Base-by-base conservation (phyloP, 2,888 invertebrate species). In the Epirrhoe alternata region DNA sequence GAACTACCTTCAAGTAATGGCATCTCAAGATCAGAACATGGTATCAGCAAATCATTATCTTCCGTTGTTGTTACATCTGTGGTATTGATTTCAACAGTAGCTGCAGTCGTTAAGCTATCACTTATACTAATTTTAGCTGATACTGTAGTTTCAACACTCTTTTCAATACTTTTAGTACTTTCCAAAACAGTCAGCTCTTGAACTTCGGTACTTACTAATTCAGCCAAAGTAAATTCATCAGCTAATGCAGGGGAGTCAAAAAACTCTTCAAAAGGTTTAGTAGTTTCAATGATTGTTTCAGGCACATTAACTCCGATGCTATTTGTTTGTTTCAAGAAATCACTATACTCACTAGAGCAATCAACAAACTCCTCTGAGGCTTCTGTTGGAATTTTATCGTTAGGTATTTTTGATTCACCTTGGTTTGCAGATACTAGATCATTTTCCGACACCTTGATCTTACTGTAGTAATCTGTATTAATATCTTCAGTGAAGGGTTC, bases 171-270 rank as follows among this genome's bases (percentile, higher is more conserved):
- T 51, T 50, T 38, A 7, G 30, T 49, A 61, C 63, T 5, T 17
- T 69, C 60, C 35, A 69, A 35, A n/a, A 52, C 24, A 31, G 14
- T 67, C 50, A 49, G 31, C 47, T 68, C 65, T 35, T n/a, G 1
- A 6, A 58, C 49, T 64, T 66, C 57, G 5, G 59, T 14, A 24
- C 64, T 55, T 42, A 50, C 6, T 56, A 61, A 56, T 7, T 64
- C 59, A 17, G 45, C 24, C n/a, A 56, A 38, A 24, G 35, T 38
- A 12, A 68, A 14, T 24, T 42, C 5, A 49, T 68, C 66, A 33
- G 60, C 54, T 16, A 45, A 42, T 16, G 69, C 68, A 17, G 69
- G 38, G 0, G 64, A 64, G 14, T 68, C 66, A 64, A 63, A 65
- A 49, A 57, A 62, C 45, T 70, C 59, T 64, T 68, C 65, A 42